Base-by-base conservation (phyloP, 2,113 vertebrate species). In the Heliornis fulica region DNA sequence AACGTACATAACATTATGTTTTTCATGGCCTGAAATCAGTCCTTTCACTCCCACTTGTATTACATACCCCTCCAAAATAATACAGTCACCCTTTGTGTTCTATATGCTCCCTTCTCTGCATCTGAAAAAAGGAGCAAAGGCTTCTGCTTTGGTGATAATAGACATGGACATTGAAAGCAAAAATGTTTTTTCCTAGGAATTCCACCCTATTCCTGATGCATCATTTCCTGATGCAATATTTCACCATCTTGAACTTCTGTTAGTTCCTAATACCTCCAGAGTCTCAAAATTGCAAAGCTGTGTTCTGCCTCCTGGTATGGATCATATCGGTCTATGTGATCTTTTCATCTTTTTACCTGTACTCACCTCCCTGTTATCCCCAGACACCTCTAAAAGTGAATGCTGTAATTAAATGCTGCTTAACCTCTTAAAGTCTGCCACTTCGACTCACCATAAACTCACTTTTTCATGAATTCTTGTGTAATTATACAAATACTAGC, bases 31-130 rank as follows among this genome's bases (percentile, higher is more conserved):
- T 86, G 40, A 83, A 91, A 57, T 82, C 8, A 18, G 41, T 1
- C 1, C 3, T 83, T 77, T 13, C 31, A 85, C 10, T 68, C 11
- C 29, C 22, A 63, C 14, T 29, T 59, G 16, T 23, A 13, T 46
- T 45, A 54, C 25, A 32, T 7, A 50, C 1, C 1, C 2, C 4
- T 38, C 14, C 3, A 2, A 64, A 11, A 15, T 3, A 56, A 21
- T 34, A 11, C 22, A 45, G 5, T 53, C 15, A 22, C 11, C 8
- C 7, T 0, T 7, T 7, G 13, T 25, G 6, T 36, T 79, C 38
- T 16, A 6, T 10, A 8, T 0, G 1, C 2, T 70, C 38, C 72
- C 2, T 41, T 87, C 21, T 64, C 13, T 26, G 5, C 7, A 10
- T 19, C 51, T 57, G 7, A 17, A 46, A 65, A 63, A 74, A 65